phyloP scores from a whole-genome alignment of 1,140 invertebrate genomes.

The Asobara japonica region DNA sequence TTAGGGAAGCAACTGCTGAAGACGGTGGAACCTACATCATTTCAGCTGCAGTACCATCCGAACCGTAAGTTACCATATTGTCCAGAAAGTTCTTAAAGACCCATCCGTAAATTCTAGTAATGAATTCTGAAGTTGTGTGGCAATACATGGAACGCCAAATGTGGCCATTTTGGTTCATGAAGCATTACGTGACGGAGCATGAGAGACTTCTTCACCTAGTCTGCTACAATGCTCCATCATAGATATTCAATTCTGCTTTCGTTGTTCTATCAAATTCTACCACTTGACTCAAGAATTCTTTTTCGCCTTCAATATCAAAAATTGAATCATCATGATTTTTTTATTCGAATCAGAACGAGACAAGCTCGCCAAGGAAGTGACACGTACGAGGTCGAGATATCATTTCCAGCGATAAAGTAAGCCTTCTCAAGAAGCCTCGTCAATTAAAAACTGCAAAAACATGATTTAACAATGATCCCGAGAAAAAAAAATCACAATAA shows the following conservation, averaged over 20 bases:
- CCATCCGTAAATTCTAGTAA: too few species aligned
- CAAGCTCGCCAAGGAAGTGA: constrained; percentile 72
- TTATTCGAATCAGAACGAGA: constrained; percentile 62
- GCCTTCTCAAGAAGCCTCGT: constrained; percentile 57
- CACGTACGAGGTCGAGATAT: constrained; percentile 89
- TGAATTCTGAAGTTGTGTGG: too few species aligned
- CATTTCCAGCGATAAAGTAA: constrained; percentile 93
- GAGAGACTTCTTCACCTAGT: too few species aligned
- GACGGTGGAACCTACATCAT: constrained; percentile 81
- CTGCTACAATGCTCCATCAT: too few species aligned
- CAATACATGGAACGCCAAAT: too few species aligned
- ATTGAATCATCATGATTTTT: constrained; percentile 55
- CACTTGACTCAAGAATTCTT: background rate
- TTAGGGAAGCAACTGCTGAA: constrained; percentile 67
- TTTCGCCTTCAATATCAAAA: constrained; percentile 29
- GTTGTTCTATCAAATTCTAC: constrained; percentile 8
- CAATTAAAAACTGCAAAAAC: constrained; percentile 21
- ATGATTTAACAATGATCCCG: constrained; percentile 24
- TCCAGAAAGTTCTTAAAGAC: background rate
- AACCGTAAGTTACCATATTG: constrained; percentile 73
- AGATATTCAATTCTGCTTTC: constrained; percentile 19
- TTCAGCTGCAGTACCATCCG: constrained; percentile 80
- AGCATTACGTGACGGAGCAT: too few species aligned
- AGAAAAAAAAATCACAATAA: background rate
- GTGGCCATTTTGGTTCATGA: too few species aligned